Base-by-base conservation (phyloP, 2,113 vertebrate genomes). In the Percina caprodes region DNA sequence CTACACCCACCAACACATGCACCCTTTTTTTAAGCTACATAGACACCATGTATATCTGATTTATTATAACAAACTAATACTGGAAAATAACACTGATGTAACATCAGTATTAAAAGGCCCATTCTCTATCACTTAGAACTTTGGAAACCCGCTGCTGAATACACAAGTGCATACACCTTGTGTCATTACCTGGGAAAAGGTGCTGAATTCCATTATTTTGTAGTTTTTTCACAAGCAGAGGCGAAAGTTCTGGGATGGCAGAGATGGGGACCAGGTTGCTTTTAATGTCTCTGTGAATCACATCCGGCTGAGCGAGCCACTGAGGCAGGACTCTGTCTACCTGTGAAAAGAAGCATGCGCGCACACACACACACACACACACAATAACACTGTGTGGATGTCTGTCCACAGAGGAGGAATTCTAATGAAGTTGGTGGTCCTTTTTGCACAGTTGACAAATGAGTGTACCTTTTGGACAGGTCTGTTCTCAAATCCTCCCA, bases 121-220 rank as follows among this genome's bases (percentile, higher is more conserved):
- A 5, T n/a, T 72, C 24, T n/a, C 7, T 23, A 16, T 45, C 35
- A 24, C 33, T 51, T 16, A 12, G 16, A 35, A 26, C 51, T 61
- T 33, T 18, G 10, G 61, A 49, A 62, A 30, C 23, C 48, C 4
- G 18, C 35, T 23, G 21, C 7, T 59, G 7, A 71, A 67, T 18
- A 54, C 51, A 26, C 3, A 23, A 1, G 39, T 18, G 19, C 5
- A 11, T 5, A 0, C 9, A 15, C 4, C 5, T 1, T 30, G 14
- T 12, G 12, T 66, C 63, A 11, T 76, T 77, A 99, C 98, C 98
- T 96, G 98, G 98, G 26, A 99, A 99, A 75, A 98, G 95, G 18
- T 91, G 94, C 0, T 95, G 88, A 60, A 99, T 95, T 51, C 96
- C 96, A 5, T 96, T 96, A 12, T 74, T 84, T 0, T 95, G 88